These are phyloP conservation scores for Chondrilla cf. caribensis DNA, from an alignment of 37 sponge, comb jelly and placozoan genomes.

Conservation along the genomic window DNA sequence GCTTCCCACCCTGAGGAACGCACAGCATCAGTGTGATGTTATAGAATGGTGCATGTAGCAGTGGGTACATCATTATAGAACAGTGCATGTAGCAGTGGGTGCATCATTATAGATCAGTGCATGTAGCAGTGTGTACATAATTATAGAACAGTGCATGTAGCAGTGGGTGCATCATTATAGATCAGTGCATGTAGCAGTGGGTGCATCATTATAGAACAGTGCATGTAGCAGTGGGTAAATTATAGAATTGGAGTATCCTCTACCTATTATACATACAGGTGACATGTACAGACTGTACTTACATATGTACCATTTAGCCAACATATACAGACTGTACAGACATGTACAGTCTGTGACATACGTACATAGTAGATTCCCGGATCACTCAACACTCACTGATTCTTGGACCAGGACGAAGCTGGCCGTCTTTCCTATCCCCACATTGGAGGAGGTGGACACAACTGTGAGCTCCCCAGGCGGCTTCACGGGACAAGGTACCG, in stretches of 20 bases:
- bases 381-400: background rate
- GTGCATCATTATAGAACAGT: background rate
- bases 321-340: too few relatives aligned
- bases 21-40: background rate
- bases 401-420: background rate
- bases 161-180: background rate
- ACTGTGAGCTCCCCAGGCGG: background rate
- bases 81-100: background rate
- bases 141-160: background rate
- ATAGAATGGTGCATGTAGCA: background rate
- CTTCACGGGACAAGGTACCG: conserved; percentile 2
- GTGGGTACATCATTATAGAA: background rate
- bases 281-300: too few relatives aligned
- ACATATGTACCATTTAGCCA: too few relatives aligned
- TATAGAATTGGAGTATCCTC: too few relatives aligned
- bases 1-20: background rate
- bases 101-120: background rate
- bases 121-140: background rate
- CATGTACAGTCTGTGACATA: too few relatives aligned
- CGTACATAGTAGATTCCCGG: too few relatives aligned
- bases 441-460: background rate
- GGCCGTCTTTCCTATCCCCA: background rate
- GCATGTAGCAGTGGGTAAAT: background rate
- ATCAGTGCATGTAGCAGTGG: background rate
- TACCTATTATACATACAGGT: too few relatives aligned